Conservation (phyloP, 2,797 vertebrate genomes). For the Mus caroli region DNA sequence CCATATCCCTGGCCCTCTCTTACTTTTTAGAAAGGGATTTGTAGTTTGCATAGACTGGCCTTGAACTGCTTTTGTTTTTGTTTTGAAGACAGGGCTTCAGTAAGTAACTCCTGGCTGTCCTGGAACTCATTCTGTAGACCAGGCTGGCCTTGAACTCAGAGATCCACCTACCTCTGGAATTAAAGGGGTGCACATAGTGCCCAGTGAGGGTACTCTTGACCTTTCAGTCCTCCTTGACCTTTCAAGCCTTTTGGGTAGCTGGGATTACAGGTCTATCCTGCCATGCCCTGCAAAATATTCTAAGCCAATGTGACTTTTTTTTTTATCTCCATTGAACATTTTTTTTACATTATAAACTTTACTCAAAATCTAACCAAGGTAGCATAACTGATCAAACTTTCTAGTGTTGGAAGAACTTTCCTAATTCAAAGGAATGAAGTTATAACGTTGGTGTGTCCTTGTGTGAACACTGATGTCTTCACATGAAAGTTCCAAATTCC, state of each 20-base stretch:
- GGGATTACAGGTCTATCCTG: neutral
- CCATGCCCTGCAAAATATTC: neutral
- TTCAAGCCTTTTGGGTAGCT: neutral
- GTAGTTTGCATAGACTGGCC: neutral
- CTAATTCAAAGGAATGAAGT: slow-evolving; percentile 11
- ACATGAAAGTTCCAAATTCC: slow-evolving; percentile 1
- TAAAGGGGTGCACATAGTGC: too few species aligned
- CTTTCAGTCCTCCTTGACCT: neutral
- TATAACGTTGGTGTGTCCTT: neutral
- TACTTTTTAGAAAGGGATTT: neutral
- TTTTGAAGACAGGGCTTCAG: neutral
- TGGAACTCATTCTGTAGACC: neutral
- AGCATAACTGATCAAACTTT: neutral
- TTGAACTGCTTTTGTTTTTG: neutral
- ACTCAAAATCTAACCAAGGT: neutral
- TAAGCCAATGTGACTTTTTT: neutral
- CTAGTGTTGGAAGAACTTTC: neutral
- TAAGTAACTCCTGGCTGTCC: neutral
- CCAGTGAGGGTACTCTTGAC: neutral
- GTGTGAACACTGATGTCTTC: neutral
- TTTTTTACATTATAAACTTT: slow-evolving; percentile 23
- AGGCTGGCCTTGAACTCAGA: neutral
- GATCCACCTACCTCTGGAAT: neutral
- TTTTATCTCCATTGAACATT: neutral
- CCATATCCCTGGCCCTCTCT: neutral